These are phyloP conservation scores for Ctenopoma multispine DNA, from an alignment of 2,797 vertebrate species.

Conservation along the genomic window DNA sequence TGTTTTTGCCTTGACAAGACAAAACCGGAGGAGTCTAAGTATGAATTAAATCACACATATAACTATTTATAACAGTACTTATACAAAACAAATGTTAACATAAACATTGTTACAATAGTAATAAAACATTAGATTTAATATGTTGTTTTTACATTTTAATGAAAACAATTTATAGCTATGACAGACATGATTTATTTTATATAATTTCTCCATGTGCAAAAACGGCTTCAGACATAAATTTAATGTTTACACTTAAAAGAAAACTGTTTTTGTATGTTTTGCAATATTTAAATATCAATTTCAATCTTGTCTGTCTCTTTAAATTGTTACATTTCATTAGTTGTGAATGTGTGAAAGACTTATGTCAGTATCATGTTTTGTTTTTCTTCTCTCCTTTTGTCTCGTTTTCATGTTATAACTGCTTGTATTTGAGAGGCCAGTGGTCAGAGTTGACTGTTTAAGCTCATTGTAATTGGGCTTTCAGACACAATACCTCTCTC, in stretches of 20 bases:
- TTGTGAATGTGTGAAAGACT: slow-evolving; percentile 59
- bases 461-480: slow-evolving; percentile 24
- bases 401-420: slow-evolving; percentile 38
- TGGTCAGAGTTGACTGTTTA: slow-evolving; percentile 21
- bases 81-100: slow-evolving; percentile 76
- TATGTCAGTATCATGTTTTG: slow-evolving; percentile 38
- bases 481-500: slow-evolving; percentile 49
- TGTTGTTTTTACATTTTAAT: slow-evolving; percentile 82
- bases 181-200: slow-evolving; percentile 83
- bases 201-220: slow-evolving; percentile 79
- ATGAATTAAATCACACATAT: slow-evolving; percentile 76
- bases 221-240: slow-evolving; percentile 72
- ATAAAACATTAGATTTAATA: slow-evolving; percentile 71
- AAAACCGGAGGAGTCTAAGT: slow-evolving; percentile 68
- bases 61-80: slow-evolving; percentile 86
- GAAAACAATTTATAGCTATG: slow-evolving; percentile 74
- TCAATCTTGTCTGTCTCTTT: slow-evolving; percentile 66
- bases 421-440: slow-evolving; percentile 24
- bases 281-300: slow-evolving; percentile 77
- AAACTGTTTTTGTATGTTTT: slow-evolving; percentile 76
- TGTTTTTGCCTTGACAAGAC: slow-evolving; percentile 75
- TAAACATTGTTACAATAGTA: slow-evolving; percentile 71
- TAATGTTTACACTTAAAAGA: slow-evolving; percentile 82
- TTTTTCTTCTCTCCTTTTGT: slow-evolving; percentile 19
- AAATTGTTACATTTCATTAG: slow-evolving; percentile 65